These are phyloP conservation scores for Podarcis siculus DNA, from an alignment of 2,797 vertebrate genomes.

Conservation along the genomic window DNA sequence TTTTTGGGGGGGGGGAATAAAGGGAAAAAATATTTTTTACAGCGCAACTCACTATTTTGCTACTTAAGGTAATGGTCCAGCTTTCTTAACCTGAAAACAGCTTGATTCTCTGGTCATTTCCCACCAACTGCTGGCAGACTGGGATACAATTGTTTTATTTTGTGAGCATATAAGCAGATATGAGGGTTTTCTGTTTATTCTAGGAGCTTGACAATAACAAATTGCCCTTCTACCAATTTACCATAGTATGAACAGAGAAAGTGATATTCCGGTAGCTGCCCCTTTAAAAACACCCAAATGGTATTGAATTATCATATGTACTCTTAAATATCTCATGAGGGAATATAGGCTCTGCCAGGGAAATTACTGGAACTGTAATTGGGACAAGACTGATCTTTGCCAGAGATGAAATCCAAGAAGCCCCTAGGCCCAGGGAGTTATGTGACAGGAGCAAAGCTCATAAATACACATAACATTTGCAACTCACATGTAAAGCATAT, in stretches of 20 bases:
- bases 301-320: neutral
- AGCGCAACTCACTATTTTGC: neutral
- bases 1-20: too few relatives aligned
- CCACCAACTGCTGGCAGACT: neutral
- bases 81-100: neutral
- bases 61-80: neutral
- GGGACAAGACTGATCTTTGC: conserved; percentile 1
- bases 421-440: neutral
- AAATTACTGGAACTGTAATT: conserved; percentile 18
- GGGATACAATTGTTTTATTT: neutral
- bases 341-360: neutral
- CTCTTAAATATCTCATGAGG: conserved; percentile 14
- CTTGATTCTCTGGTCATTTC: neutral
- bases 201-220: neutral
- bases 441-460: neutral
- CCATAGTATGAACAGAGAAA: neutral
- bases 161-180: neutral
- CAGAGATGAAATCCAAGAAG: conserved; percentile 23
- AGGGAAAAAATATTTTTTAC: too few relatives aligned
- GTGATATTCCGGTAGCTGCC: neutral
- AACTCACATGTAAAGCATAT: neutral
- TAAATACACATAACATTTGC: conserved; percentile 2
- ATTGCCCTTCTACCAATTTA: neutral
- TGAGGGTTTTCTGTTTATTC: neutral
- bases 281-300: neutral